A percentile compares a stretch with the other conserved stretches of the same genome.
Evolutionary conservation across 2,888 invertebrate genomes (phyloP).

Genomic region (Calameuta pallipes): DNA sequence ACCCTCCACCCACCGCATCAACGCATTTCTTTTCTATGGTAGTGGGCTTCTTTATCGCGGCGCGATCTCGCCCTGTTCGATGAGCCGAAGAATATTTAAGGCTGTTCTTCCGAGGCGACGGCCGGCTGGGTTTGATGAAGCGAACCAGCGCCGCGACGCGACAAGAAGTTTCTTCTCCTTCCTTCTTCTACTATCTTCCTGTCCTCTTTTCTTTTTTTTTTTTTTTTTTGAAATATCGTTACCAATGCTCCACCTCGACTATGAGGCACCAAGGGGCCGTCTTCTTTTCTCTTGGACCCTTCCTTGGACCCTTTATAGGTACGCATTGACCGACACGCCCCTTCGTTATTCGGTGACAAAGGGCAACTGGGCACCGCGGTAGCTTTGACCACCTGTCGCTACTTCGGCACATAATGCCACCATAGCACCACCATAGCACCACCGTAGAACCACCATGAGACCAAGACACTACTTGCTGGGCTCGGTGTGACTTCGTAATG

Average conservation of each 20-base stretch:
- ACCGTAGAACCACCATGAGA: constrained; percentile 8
- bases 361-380: constrained; percentile 35
- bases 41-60: constrained; percentile 22
- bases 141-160: constrained; percentile 6
- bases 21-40: background rate
- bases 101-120: constrained; percentile 10
- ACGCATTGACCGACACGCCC: constrained; percentile 34
- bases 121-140: constrained; percentile 8
- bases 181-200: constrained; percentile 24
- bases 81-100: constrained; percentile 26
- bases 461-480: constrained; percentile 13
- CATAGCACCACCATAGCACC: background rate
- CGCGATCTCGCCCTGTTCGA: constrained; percentile 26
- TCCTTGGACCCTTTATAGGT: constrained; percentile 30
- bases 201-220: background rate
- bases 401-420: constrained; percentile 26
- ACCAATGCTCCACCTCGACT: background rate
- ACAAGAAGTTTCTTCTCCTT: constrained; percentile 9
- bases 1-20: constrained; percentile 23
- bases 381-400: constrained; percentile 48
- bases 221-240: constrained; percentile 4
- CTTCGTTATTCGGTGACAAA: constrained; percentile 51
- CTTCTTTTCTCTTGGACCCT: constrained; percentile 21
- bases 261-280: constrained; percentile 3
- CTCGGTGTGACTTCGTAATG: constrained; percentile 37